These are phyloP conservation scores for Eilema sororculum DNA, from an alignment of 2,888 invertebrate species.

Conservation along the genomic window DNA sequence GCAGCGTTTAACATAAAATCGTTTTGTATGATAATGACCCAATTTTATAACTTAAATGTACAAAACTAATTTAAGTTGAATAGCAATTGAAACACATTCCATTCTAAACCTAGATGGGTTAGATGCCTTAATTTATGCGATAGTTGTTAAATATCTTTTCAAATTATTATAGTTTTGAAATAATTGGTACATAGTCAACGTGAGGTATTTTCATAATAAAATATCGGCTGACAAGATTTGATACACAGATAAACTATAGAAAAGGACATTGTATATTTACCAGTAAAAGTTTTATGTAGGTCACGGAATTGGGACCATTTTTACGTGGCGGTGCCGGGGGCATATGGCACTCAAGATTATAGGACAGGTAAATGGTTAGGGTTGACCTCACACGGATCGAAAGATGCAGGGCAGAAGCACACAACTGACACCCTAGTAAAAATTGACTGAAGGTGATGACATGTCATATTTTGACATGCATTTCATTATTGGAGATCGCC, in stretches of 20 bases:
- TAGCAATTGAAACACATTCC: slow-evolving; percentile 1
- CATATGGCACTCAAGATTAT: not conserved
- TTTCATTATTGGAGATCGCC: too few relatives aligned
- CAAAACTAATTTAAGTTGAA: not conserved
- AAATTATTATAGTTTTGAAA: not conserved
- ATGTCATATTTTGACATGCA: too few relatives aligned
- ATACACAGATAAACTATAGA: not conserved
- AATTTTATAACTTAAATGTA: not conserved
- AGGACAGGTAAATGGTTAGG: too few relatives aligned
- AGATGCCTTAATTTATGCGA: not conserved
- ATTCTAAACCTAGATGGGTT: not conserved
- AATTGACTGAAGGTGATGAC: too few relatives aligned
- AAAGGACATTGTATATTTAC: not conserved
- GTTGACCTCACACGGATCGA: too few relatives aligned
- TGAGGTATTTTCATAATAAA: not conserved
- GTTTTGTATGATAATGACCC: not conserved
- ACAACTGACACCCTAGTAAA: too few relatives aligned
- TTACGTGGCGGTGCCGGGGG: too few relatives aligned
- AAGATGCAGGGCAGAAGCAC: too few relatives aligned
- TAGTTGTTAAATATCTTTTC: not conserved
- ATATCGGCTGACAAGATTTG: not conserved
- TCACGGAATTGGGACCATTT: not conserved
- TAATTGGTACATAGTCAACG: not conserved
- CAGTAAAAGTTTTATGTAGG: not conserved
- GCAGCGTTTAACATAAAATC: not conserved